Evolutionary conservation across 2,113 vertebrate species (phyloP), one percentile per base, ranked within the genome.

Genomic region (Pogona vitticeps): DNA sequence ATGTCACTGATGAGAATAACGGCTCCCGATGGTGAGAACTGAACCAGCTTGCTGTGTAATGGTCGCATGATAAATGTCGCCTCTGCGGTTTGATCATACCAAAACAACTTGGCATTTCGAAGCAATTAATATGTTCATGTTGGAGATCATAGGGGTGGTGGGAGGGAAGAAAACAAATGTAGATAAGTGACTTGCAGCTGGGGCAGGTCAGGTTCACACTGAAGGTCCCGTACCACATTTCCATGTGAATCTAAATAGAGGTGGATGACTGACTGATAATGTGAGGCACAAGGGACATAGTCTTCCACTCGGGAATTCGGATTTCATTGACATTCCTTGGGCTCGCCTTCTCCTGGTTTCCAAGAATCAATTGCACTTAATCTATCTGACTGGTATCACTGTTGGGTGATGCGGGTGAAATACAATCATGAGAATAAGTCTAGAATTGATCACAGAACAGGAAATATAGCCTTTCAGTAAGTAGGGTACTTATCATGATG

Each of bases 11-110:
- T 94, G 91, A 82, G 91, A 95, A 89, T 91, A 94, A 87, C 86
- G 84, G 90, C 86, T 94, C 88, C 80, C 88, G 90, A 88, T 90
- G 92, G 95, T 96, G 96, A 95, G 96, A 97, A 95, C 91, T 86
- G 89, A 93, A 65, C 88, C 26, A 78, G 90, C 91, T 95, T 70
- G 0, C 91, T 89, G 86, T 77, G 81, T 91, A 94, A 91, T 36
- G 21, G 0, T 58, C 40, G 18, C 58, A 86, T 91, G 96, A 96
- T 96, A 96, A 96, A 95, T 2, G 93, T 96, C 89, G 78, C 95
- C 91, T 95, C 88, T 92, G 76, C 91, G 92, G 94, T 94, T 93
- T 91, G 90, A 83, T 86, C 89, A 87, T 94, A 97, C 95, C 95
- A 94, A 96, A 96, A 96, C 95, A 97, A 93, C 80, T 84, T 89